Conservation (phyloP, 2,113 vertebrate species). For the Aegotheles bennettii region DNA sequence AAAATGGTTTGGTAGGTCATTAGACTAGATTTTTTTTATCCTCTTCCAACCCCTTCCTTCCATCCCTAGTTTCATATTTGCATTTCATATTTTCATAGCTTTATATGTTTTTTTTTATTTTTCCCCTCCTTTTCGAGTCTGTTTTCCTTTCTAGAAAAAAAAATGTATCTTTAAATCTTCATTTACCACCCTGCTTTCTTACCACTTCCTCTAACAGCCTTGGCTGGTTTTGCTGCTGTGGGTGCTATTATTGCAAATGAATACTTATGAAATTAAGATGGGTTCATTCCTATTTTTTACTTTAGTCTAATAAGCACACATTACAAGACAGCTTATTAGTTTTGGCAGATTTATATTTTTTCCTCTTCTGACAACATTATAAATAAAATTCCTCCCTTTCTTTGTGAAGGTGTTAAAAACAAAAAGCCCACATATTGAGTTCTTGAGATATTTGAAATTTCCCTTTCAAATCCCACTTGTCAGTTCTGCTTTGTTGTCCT, state of each 20-base stretch:
- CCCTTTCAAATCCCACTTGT: neutral
- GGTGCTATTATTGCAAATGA: neutral
- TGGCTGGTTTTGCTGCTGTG: neutral
- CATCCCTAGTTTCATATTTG: neutral
- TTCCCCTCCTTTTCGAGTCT: fast-evolving
- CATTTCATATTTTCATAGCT: neutral
- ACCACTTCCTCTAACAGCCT: neutral
- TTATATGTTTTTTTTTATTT: neutral
- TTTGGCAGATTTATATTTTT: neutral
- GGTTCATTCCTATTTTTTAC: neutral
- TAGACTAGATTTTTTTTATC: neutral
- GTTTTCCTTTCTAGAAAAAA: neutral
- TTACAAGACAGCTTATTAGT: neutral
- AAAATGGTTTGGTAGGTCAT: neutral
- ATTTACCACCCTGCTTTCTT: neutral
- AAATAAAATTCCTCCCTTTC: neutral
- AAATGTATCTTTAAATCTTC: neutral
- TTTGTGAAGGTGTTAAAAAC: neutral
- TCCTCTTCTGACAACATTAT: neutral
- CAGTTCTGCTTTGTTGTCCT: neutral
- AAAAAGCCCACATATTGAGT: neutral
- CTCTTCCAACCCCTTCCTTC: neutral
- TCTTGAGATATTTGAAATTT: neutral
- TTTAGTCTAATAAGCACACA: neutral
- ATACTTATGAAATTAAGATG: neutral